A percentile compares a stretch with the other conserved stretches of the same genome.
Conservation (phyloP, 2,888 invertebrate genomes). For the Xestobium rufovillosum region DNA sequence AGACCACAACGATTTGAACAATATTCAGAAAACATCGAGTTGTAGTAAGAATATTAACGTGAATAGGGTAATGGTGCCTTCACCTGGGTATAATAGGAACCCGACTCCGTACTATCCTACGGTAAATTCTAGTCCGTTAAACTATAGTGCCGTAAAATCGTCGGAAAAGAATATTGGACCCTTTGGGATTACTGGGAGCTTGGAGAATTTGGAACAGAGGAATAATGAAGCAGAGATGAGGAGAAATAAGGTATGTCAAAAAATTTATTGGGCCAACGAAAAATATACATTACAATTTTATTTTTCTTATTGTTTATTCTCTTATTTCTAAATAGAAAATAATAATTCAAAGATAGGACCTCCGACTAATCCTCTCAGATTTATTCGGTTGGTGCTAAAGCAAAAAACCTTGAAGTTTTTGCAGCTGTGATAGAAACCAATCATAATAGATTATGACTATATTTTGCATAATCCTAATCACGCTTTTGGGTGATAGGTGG, state of each 20-base stretch:
- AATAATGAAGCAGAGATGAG: constrained; percentile 45
- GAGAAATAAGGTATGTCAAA: constrained; percentile 43
- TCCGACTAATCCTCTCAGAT: no score
- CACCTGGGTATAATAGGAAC: constrained; percentile 49
- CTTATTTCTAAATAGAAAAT: no score
- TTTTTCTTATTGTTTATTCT: no score
- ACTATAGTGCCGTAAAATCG: constrained; percentile 25
- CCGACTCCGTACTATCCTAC: constrained; percentile 38
- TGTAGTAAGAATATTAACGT: constrained; percentile 35
- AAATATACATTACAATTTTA: no score
- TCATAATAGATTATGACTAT: no score
- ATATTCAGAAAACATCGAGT: constrained; percentile 31
- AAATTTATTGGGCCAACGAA: no score
- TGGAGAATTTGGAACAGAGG: constrained; percentile 29
- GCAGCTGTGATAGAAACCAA: no score
- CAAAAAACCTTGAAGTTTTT: no score
- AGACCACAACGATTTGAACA: constrained; percentile 39
- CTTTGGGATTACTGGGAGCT: constrained; percentile 22
- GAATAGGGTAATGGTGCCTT: constrained; percentile 42
- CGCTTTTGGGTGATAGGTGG: no score
- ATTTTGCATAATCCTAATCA: no score
- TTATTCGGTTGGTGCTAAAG: no score
- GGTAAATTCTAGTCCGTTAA: constrained; percentile 37
- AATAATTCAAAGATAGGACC: no score
- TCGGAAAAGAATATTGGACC: constrained; percentile 24